Conservation (phyloP, 2,888 invertebrate species). For the Pseudoips prasinana region DNA sequence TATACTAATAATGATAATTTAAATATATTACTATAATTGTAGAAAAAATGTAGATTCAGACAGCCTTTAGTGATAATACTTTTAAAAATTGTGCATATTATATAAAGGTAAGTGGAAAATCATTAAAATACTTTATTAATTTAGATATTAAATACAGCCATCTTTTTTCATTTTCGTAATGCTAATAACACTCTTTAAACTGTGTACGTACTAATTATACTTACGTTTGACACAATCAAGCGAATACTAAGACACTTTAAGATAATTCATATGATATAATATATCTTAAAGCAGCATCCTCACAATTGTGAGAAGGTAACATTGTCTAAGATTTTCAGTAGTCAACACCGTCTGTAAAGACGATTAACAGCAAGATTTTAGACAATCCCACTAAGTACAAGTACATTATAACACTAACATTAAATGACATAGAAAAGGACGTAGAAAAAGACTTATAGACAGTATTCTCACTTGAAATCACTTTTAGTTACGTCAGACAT, state of each 20-base stretch:
- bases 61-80: conserved; percentile 56
- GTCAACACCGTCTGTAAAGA: conserved; percentile 15
- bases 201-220: conserved; percentile 10
- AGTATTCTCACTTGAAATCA: conserved; percentile 77
- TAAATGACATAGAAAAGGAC: conserved; percentile 78
- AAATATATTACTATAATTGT: conserved; percentile 10
- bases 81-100: conserved; percentile 54
- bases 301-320: conserved; percentile 6
- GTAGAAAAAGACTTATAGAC: conserved; percentile 74
- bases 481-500: conserved; percentile 65
- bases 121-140: conserved; percentile 33
- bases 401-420: conserved; percentile 66
- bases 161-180: conserved; percentile 30
- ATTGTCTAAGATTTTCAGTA: conserved; percentile 1
- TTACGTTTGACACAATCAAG: conserved; percentile 24
- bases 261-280: conserved; percentile 12
- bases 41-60: conserved; percentile 29
- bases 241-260: conserved; percentile 19
- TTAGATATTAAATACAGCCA: conserved; percentile 44
- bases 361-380: conserved; percentile 12
- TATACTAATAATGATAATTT: conserved; percentile 23
- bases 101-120: conserved; percentile 36
- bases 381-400: conserved; percentile 7
- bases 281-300: conserved; percentile 11
- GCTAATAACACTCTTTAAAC: conserved; percentile 15